These are phyloP conservation scores for Brachionichthys hirsutus DNA, from an alignment of 2,113 vertebrate species.

Conservation along the genomic window DNA sequence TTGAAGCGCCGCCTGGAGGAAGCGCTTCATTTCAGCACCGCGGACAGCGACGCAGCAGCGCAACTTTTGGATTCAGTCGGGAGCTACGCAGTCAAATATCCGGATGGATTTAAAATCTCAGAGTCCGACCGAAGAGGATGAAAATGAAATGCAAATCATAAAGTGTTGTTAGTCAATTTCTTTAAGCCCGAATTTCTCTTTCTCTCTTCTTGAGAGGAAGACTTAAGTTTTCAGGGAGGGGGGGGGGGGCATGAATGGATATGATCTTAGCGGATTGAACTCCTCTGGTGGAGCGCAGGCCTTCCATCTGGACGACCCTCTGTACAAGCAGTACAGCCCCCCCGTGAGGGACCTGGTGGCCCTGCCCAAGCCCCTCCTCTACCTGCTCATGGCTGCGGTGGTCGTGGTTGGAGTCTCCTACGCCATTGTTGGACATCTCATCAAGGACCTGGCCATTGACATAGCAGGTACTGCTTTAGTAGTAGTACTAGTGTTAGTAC, in stretches of 20 bases:
- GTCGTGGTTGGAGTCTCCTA: constrained; percentile 83
- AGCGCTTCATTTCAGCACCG: constrained; percentile 43
- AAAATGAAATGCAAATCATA: too few species aligned
- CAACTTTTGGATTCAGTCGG: too few species aligned
- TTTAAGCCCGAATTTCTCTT: too few species aligned
- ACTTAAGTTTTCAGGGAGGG: constrained; percentile 12
- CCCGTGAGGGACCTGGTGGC: constrained; percentile 73
- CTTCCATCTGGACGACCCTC: constrained; percentile 57
- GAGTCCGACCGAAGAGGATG: not conserved
- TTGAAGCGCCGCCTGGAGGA: not conserved
- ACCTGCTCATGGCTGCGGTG: constrained; percentile 81
- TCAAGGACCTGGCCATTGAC: constrained; percentile 84
- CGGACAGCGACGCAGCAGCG: constrained; percentile 29
- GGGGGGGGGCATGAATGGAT: constrained; percentile 38
- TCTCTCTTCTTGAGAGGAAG: not conserved
- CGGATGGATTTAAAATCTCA: not conserved
- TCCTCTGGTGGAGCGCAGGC: constrained; percentile 36
- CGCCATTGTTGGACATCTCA: constrained; percentile 84
- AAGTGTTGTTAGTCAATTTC: too few species aligned
- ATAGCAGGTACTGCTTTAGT: constrained; percentile 69
- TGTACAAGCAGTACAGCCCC: constrained; percentile 79
- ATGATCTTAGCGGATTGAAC: constrained; percentile 59
- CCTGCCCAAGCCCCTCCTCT: constrained; percentile 79
- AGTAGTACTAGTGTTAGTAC: too few species aligned
- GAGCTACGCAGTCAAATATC: not conserved